A percentile compares a stretch with the other conserved stretches of the same genome.
Conservation (phyloP, 2,888 invertebrate species). For the Phengaris arion region DNA sequence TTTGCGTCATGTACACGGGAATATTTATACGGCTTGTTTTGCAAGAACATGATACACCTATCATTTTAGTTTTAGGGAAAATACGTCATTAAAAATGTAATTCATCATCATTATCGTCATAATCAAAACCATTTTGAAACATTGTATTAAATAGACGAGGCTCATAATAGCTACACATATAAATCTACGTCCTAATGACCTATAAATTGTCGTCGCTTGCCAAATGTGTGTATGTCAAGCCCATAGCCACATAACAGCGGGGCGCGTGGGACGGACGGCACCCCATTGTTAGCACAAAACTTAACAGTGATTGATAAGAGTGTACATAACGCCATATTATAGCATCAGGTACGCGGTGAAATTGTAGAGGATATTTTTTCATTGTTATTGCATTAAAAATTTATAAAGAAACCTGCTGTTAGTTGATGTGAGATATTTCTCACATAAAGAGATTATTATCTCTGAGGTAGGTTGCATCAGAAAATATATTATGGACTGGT, state of each 20-base stretch:
- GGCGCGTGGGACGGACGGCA: constrained; percentile 12
- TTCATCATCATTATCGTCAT: neutral
- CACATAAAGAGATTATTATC: no score
- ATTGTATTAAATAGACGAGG: neutral
- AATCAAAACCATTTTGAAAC: neutral
- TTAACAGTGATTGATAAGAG: constrained; percentile 24
- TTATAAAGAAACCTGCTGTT: no score
- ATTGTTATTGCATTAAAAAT: neutral
- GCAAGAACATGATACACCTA: no score
- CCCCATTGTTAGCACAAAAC: constrained; percentile 23
- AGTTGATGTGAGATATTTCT: no score
- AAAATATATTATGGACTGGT: no score
- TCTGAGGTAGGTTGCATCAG: no score
- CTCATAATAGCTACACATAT: constrained; percentile 10
- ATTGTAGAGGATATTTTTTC: neutral
- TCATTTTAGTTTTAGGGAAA: no score
- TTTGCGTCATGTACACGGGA: neutral
- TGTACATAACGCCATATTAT: neutral
- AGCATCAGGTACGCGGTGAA: neutral
- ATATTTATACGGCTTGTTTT: neutral
- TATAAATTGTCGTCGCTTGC: constrained; percentile 11
- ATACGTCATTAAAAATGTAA: neutral
- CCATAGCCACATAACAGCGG: constrained; percentile 21
- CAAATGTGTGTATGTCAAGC: constrained; percentile 26
- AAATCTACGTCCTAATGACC: constrained; percentile 11